Percentiles rank a stretch among this genome's conserved stretches.
Evolutionary conservation across 2,797 vertebrate species (phyloP).

Genomic region (Scolopax rusticola): DNA sequence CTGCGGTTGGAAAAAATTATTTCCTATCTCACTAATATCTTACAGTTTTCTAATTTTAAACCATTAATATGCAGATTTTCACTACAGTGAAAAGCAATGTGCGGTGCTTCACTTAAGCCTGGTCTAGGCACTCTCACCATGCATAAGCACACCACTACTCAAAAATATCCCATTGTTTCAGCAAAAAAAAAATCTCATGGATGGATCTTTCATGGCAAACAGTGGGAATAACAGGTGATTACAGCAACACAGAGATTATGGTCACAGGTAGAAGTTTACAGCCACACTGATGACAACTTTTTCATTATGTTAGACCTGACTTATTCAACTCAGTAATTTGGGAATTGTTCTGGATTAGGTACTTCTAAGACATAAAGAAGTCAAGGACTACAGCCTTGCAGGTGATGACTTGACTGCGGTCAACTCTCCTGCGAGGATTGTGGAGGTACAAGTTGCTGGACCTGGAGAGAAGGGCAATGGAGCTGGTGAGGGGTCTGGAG

Average conservation of each 20-base stretch:
- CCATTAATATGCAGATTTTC: background rate
- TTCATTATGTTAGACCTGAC: background rate
- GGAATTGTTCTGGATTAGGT: background rate
- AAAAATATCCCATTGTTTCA: background rate
- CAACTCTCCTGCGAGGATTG: background rate
- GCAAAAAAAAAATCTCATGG: background rate
- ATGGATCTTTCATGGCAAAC: background rate
- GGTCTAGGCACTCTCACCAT: background rate
- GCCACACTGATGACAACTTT: background rate
- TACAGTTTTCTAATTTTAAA: background rate
- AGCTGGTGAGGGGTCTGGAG: too few relatives aligned
- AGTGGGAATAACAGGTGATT: rapidly evolving
- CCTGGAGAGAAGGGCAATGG: too few relatives aligned
- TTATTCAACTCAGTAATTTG: background rate
- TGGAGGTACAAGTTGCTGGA: too few relatives aligned
- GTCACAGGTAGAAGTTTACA: background rate
- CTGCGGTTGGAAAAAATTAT: background rate
- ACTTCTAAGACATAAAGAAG: background rate
- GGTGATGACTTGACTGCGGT: background rate
- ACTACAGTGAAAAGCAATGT: background rate
- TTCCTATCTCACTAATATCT: background rate
- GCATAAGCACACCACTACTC: background rate
- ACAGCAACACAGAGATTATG: background rate
- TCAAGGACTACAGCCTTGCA: background rate
- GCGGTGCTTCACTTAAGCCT: background rate